Evolutionary conservation across 1,140 invertebrate species (phyloP), one percentile per base, ranked within the genome.

Genomic region (Brachystomella parvula): DNA sequence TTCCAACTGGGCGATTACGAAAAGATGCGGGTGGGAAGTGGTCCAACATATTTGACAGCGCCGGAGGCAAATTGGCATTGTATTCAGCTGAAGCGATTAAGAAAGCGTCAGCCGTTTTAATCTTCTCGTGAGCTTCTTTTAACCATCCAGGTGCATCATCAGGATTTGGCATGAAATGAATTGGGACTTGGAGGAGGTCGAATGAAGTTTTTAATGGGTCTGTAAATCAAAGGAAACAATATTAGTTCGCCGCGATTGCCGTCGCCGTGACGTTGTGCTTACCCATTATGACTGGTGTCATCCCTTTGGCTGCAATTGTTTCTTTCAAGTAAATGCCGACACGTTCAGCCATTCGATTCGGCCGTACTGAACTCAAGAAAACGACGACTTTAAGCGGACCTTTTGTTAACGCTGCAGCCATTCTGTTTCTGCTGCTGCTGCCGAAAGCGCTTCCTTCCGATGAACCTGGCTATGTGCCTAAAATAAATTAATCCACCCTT

Each of bases 61-160:
- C 80, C 12, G 80, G 79, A 59, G 30, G 9, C 9, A 59, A 15
- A 31, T 15, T 57, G 28, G 53, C 53, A 39, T 39, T 39, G 35
- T 39, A 82, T 69, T 82, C 80, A 0, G 77, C 75, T 15, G 78
- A 76, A 1, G 81, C 71, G n/a, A 81, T 71, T 2, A 82, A 72
- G 65, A 75, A 79, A 2, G 75, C 79, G 72, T 82, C 79, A 33
- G 80, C 78, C 2, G 69, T 67, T 59, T 75, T 71, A 3, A 81
- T 76, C 26, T 75, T 71, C 3, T 72, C 66, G 49, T 81, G 76
- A 3, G 74, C 71, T 19, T 77, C 74, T 2, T 71, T 33, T 66
- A 82, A 47, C 75, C 76, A 77, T 28, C 75, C 63, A 6, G 80
- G 80, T 19, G 76, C 76, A 30, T 70, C 71, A 44, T 69, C 65